Percentiles rank a stretch among this genome's conserved stretches.
Evolutionary conservation across 2,113 vertebrate species (phyloP).

Genomic region (Hydrochoerus hydrochaeris): DNA sequence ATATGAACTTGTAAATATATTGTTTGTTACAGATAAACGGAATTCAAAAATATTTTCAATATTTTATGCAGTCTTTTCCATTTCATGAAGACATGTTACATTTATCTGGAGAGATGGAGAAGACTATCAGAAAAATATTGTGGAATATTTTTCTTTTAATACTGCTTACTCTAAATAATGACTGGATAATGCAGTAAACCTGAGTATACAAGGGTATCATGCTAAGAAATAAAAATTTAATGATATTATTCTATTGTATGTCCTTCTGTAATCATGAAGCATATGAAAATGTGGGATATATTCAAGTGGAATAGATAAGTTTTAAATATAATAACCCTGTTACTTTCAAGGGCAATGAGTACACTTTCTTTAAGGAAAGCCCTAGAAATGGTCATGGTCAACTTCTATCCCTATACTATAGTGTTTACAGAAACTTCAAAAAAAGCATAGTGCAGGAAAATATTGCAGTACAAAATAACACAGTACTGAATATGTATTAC

Average conservation of each 20-base stretch:
- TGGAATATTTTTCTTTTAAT: slow-evolving; percentile 56
- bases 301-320: background rate
- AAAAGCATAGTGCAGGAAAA: background rate
- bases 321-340: background rate
- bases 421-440: slow-evolving; percentile 31
- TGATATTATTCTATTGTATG: slow-evolving; percentile 36
- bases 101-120: slow-evolving; percentile 38
- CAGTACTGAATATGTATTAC: background rate
- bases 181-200: slow-evolving; percentile 49
- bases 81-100: slow-evolving; percentile 52
- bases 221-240: slow-evolving; percentile 64
- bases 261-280: background rate
- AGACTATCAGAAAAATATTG: slow-evolving; percentile 70
- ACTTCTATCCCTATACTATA: background rate
- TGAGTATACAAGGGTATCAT: slow-evolving; percentile 52
- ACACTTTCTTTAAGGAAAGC: background rate
- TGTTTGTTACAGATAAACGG: slow-evolving; percentile 53
- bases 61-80: slow-evolving; percentile 8
- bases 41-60: slow-evolving; percentile 58
- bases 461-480: slow-evolving; percentile 1
- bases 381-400: background rate
- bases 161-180: slow-evolving; percentile 59
- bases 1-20: slow-evolving; percentile 61
- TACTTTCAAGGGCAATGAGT: background rate
- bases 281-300: background rate